Evolutionary conservation across 2,888 invertebrate genomes (phyloP).

Genomic region (Lithosia quadra): DNA sequence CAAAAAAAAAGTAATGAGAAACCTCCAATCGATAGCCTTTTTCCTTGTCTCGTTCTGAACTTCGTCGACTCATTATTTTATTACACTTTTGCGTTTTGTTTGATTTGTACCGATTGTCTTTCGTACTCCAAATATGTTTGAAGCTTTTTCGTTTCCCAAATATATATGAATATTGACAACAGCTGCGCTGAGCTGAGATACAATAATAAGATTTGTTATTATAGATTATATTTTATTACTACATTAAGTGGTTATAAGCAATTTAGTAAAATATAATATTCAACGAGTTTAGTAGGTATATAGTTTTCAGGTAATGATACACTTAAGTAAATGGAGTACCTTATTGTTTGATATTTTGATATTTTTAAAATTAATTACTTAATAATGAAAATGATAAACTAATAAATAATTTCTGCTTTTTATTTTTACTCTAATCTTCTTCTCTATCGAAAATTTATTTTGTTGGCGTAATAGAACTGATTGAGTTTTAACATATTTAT

Average conservation of each 20-base stretch:
- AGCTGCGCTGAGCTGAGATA: background rate
- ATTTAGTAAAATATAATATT: background rate
- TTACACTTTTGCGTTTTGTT: constrained; percentile 32
- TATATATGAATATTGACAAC: background rate
- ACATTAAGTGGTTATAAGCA: background rate
- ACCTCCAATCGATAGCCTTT: constrained; percentile 62
- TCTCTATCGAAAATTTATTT: no score
- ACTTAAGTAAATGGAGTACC: no score
- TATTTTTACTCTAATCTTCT: no score
- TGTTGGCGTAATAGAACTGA: background rate
- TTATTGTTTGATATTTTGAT: no score
- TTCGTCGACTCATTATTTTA: constrained; percentile 44
- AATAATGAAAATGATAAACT: no score
- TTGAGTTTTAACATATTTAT: no score
- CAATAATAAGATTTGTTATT: constrained; percentile 1
- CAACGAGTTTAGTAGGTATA: no score
- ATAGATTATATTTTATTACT: background rate
- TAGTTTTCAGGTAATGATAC: background rate
- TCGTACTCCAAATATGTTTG: background rate
- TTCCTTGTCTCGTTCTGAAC: constrained; percentile 53
- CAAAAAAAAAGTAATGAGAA: constrained; percentile 71
- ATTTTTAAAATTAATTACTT: no score
- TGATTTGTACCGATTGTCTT: constrained; percentile 26
- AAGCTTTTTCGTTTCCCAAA: constrained; percentile 2
- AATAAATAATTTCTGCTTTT: no score